A percentile compares a stretch with the other conserved stretches of the same genome.
These are phyloP conservation scores for Stomatorhinus walkeri DNA, from an alignment of 2,797 vertebrate species.

Conservation along the genomic window DNA sequence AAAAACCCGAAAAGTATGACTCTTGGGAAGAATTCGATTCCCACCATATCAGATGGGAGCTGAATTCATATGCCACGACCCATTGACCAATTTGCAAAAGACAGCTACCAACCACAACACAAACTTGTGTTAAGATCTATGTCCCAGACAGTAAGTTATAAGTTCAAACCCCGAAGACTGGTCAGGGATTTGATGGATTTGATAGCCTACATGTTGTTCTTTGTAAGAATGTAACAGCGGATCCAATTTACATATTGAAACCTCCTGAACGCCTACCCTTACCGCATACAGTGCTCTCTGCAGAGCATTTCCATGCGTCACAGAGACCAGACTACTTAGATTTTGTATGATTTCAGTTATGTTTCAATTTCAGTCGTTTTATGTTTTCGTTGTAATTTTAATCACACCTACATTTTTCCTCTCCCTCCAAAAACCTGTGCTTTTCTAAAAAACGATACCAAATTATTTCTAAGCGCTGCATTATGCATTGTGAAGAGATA, in stretches of 20 bases:
- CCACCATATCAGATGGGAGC: not conserved
- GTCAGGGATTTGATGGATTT: not conserved
- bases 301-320: not conserved
- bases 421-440: not conserved
- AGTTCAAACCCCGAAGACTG: not conserved
- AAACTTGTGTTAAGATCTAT: not conserved
- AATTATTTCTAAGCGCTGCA: not conserved
- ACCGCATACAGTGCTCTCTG: not conserved
- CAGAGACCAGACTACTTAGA: not conserved
- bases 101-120: not conserved
- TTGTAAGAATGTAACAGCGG: not conserved
- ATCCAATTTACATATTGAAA: not conserved
- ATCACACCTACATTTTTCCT: not conserved
- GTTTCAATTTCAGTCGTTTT: not conserved
- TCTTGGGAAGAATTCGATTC: not conserved
- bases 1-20: not conserved
- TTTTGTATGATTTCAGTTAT: not conserved
- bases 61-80: not conserved
- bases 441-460: not conserved
- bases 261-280: not conserved
- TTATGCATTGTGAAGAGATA: not conserved
- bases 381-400: not conserved
- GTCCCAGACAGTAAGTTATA: not conserved
- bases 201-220: not conserved
- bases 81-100: not conserved